Evolutionary conservation across 2,797 vertebrate genomes (phyloP).

Genomic region (Centropyge bicolor): DNA sequence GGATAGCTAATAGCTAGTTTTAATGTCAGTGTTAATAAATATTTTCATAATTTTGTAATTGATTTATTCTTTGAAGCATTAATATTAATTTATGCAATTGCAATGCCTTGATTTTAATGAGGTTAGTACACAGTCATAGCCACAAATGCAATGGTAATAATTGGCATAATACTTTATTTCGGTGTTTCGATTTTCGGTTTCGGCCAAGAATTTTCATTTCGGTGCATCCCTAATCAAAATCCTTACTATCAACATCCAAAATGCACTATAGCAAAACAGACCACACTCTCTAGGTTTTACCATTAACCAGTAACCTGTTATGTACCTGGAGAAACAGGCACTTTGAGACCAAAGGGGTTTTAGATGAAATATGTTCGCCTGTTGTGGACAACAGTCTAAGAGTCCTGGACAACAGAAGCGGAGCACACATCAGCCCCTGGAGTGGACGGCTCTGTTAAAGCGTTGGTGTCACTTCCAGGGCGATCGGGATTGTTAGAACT

Average conservation of each 20-base stretch:
- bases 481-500: constrained; percentile 2
- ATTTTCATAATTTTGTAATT: too few species aligned
- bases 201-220: too few species aligned
- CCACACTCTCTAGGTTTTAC: not conserved
- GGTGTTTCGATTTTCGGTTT: too few species aligned
- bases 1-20: too few species aligned
- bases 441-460: constrained; percentile 1
- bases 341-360: constrained; percentile 4
- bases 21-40: too few species aligned
- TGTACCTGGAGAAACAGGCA: not conserved
- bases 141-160: too few species aligned
- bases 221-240: too few species aligned
- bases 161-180: too few species aligned
- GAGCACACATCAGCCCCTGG: constrained; percentile 1
- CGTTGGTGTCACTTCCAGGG: not conserved
- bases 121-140: too few species aligned
- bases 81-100: too few species aligned
- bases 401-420: constrained; percentile 17
- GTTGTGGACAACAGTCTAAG: not conserved
- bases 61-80: too few species aligned
- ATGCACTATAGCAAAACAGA: not conserved
- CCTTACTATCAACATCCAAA: constrained; percentile 5
- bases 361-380: not conserved
- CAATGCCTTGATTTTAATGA: too few species aligned
- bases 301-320: not conserved